Conservation (phyloP, 1,140 invertebrate genomes). For the Macrobrachium rosenbergii region DNA sequence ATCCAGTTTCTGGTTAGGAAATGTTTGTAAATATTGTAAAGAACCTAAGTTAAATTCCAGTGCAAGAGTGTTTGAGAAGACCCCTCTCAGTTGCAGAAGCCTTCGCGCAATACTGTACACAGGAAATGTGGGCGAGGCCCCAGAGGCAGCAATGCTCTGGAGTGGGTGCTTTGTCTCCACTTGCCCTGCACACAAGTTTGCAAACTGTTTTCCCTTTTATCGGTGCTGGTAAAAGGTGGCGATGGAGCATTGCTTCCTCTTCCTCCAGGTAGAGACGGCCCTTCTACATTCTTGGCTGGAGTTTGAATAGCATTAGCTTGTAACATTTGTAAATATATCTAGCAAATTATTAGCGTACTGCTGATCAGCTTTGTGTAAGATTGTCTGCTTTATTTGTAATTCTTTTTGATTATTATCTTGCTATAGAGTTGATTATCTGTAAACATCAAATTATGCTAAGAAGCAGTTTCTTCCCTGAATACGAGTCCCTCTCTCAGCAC, state of each 20-base stretch:
- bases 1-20: conserved; percentile 54
- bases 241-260: not conserved
- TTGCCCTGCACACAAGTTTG: too few species aligned
- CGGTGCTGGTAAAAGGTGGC: not conserved
- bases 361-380: conserved; percentile 57
- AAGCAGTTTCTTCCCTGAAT: conserved; percentile 31
- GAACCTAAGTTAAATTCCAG: conserved; percentile 44
- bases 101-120: too few species aligned
- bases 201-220: not conserved
- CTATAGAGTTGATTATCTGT: conserved; percentile 52
- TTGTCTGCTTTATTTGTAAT: conserved; percentile 47
- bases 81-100: too few species aligned
- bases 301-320: conserved; percentile 38
- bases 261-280: too few species aligned
- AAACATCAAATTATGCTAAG: conserved; percentile 25
- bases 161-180: too few species aligned
- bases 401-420: conserved; percentile 44
- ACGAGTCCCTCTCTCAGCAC: conserved; percentile 40
- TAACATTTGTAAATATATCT: conserved; percentile 59
- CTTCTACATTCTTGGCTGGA: too few species aligned
- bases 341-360: conserved; percentile 58
- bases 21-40: conserved; percentile 59
- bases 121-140: too few species aligned
- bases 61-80: conserved; percentile 3
- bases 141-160: too few species aligned